phyloP scores from a whole-genome alignment of 1,140 invertebrate genomes.

The Pseudomyrmex sp. region DNA sequence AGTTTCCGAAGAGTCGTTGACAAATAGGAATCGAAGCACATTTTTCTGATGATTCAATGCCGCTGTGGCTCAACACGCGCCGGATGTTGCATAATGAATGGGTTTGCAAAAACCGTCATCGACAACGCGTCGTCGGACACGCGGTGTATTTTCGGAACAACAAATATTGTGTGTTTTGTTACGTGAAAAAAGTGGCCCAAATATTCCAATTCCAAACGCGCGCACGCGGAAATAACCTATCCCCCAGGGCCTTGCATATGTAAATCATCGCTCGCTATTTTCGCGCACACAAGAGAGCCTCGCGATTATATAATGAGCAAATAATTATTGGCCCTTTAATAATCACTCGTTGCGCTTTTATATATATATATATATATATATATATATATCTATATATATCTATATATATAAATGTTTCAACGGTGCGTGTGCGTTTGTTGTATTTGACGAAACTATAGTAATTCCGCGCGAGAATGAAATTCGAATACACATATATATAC shows the following conservation, averaged over 20 bases:
- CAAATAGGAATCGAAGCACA: neutral
- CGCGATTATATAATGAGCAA: conserved; percentile 8
- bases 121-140: too few species aligned
- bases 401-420: too few species aligned
- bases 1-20: neutral
- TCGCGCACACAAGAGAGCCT: neutral
- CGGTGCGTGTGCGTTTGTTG: too few species aligned
- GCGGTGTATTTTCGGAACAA: too few species aligned
- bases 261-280: conserved; percentile 14
- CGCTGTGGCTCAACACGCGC: too few species aligned
- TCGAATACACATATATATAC: neutral
- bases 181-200: too few species aligned
- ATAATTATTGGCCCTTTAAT: conserved; percentile 39
- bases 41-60: neutral
- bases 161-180: too few species aligned
- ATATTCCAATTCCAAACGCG: neutral
- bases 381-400: too few species aligned
- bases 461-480: conserved; percentile 25
- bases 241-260: neutral
- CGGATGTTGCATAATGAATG: too few species aligned
- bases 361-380: neutral
- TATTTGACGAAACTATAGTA: neutral
- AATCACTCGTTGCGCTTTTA: conserved; percentile 11
- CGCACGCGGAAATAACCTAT: neutral
- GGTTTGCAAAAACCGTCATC: too few species aligned